Conservation (phyloP, 1,140 invertebrate genomes). For the Zaprionus inermis region DNA sequence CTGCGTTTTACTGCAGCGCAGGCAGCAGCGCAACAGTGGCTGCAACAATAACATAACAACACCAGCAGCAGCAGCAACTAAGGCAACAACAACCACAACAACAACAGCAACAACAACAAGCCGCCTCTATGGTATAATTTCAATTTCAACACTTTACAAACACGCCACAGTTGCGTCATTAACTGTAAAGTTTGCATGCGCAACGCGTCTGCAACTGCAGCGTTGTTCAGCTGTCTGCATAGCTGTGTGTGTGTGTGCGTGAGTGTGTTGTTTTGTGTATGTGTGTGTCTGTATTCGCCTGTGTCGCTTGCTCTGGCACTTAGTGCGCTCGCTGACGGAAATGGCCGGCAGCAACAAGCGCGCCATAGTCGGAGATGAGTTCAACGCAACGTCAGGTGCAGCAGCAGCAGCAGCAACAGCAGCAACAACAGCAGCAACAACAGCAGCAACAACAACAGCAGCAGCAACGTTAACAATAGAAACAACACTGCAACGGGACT, state of each 20-base stretch:
- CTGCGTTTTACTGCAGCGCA: conserved; percentile 10
- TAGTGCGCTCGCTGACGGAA: conserved; percentile 71
- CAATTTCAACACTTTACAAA: conserved; percentile 82
- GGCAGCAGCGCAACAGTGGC: conserved; percentile 21
- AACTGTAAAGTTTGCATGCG: conserved; percentile 79
- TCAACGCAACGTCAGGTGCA: conserved; percentile 75
- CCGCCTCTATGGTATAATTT: conserved; percentile 76
- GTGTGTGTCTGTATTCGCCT: conserved; percentile 29
- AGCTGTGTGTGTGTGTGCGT: background rate
- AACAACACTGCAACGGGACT: conserved; percentile 18
- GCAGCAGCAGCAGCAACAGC: conserved; percentile 22
- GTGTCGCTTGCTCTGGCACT: conserved; percentile 41
- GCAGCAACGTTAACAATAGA: conserved; percentile 16
- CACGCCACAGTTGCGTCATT: conserved; percentile 82
- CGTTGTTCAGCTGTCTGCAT: conserved; percentile 26
- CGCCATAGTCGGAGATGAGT: conserved; percentile 58
- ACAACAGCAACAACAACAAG: conserved; percentile 40
- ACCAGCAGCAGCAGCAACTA: conserved; percentile 19
- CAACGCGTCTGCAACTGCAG: conserved; percentile 58
- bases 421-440: conserved; percentile 33
- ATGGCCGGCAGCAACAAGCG: conserved; percentile 65
- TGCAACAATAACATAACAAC: conserved; percentile 25
- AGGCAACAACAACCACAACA: conserved; percentile 23
- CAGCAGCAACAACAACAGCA: conserved; percentile 9
- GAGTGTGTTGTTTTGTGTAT: conserved; percentile 32